Evolutionary conservation across 2,888 invertebrate species (phyloP).

Genomic region (Eupithecia insigniata): DNA sequence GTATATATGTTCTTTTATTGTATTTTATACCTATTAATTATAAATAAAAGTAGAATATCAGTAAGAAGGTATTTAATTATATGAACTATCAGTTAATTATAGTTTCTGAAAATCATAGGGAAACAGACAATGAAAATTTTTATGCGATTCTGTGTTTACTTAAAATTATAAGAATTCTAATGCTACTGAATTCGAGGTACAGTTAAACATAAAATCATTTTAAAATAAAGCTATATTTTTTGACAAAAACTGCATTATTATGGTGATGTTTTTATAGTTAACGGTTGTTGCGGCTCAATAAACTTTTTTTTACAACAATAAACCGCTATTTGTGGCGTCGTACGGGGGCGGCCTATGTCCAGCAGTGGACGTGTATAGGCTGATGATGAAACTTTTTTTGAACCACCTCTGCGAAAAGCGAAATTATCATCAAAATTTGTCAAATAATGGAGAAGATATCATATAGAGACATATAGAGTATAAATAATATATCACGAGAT

Average conservation of each 20-base stretch:
- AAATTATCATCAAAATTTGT: neutral
- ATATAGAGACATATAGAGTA: too few relatives aligned
- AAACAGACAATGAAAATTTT: neutral
- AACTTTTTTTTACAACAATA: too few relatives aligned
- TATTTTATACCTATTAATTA: neutral
- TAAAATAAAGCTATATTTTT: neutral
- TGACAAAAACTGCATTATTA: neutral
- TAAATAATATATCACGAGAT: too few relatives aligned
- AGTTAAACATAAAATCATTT: neutral
- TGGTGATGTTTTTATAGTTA: neutral
- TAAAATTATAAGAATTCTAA: neutral
- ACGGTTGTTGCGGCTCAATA: neutral
- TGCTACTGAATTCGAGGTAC: neutral
- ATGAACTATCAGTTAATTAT: neutral
- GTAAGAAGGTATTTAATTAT: neutral
- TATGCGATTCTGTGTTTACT: neutral
- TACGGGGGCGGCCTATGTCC: too few relatives aligned
- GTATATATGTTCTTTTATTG: conserved; percentile 12
- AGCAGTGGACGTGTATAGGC: too few relatives aligned
- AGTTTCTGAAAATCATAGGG: neutral
- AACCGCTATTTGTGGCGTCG: too few relatives aligned
- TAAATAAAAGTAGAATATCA: neutral
- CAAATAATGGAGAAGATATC: neutral
- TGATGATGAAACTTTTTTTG: too few relatives aligned
- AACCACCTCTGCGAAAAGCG: neutral